These are phyloP conservation scores for Bursaphelenchus okinawaensis DNA, from an alignment of 2,888 invertebrate species.

Conservation along the genomic window DNA sequence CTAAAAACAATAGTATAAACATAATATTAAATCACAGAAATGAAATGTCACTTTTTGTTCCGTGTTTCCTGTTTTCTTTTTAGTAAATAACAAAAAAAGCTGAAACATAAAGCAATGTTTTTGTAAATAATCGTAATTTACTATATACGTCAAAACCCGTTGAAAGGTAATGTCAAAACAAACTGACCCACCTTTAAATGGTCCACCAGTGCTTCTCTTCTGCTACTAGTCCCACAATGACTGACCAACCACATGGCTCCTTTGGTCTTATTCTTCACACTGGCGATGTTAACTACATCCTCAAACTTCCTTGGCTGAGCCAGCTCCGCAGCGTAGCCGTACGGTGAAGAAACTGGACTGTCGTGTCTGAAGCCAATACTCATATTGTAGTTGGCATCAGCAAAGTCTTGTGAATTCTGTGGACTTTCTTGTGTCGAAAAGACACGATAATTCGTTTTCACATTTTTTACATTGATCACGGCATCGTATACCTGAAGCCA, in stretches of 20 bases:
- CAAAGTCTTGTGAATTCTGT: not conserved
- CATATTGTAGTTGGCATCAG: constrained; percentile 34
- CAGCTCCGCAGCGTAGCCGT: constrained; percentile 25
- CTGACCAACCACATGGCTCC: constrained; percentile 51
- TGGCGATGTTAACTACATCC: constrained; percentile 15
- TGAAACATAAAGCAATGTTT: no score
- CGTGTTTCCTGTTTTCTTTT: no score
- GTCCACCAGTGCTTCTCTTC: constrained; percentile 39
- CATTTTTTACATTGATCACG: not conserved
- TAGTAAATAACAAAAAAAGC: no score
- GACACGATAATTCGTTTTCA: no score
- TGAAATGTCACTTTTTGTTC: not conserved
- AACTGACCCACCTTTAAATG: constrained; percentile 34
- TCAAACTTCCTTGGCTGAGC: not conserved
- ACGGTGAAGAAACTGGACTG: constrained; percentile 47
- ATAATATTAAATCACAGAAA: not conserved
- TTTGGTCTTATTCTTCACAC: constrained; percentile 39
- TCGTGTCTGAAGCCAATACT: constrained; percentile 53
- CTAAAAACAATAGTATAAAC: constrained; percentile 21
- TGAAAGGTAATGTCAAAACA: no score
- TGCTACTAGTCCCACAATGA: constrained; percentile 46
- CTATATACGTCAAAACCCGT: no score
- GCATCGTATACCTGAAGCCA: not conserved
- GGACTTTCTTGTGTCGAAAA: not conserved
- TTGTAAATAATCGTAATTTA: no score